Percentiles rank a stretch among this genome's conserved stretches.
Conservation (phyloP, 2,888 invertebrate species). For the Erannis defoliaria region DNA sequence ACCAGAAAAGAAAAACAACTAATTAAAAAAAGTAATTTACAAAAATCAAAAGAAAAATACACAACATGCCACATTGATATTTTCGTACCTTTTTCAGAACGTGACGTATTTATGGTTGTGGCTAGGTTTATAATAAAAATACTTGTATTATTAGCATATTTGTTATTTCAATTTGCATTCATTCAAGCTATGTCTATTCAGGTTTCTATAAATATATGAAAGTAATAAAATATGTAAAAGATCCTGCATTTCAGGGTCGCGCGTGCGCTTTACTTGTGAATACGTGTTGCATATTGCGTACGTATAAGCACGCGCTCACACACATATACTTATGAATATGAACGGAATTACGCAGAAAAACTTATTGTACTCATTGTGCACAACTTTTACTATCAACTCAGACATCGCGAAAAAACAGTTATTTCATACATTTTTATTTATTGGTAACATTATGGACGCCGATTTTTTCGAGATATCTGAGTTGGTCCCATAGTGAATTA, state of each 20-base stretch:
- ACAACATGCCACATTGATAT: constrained; percentile 68
- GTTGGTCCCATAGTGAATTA: too few species aligned
- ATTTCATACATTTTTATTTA: too few species aligned
- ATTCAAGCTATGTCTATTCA: constrained; percentile 67
- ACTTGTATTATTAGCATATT: constrained; percentile 71
- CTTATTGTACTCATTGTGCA: too few species aligned
- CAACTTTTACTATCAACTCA: too few species aligned
- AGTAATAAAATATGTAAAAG: constrained; percentile 51
- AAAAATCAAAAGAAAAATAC: constrained; percentile 49
- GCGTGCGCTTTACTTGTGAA: not conserved
- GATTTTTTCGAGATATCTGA: too few species aligned
- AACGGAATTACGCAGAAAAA: too few species aligned
- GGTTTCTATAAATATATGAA: constrained; percentile 57
- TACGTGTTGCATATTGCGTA: not conserved
- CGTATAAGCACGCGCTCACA: not conserved
- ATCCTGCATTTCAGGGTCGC: not conserved
- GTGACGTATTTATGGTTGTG: constrained; percentile 42
- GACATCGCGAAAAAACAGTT: too few species aligned
- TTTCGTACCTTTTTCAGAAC: constrained; percentile 60
- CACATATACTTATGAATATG: not conserved
- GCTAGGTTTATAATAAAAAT: constrained; percentile 54
- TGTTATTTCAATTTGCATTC: constrained; percentile 68
- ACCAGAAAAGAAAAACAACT: constrained; percentile 49
- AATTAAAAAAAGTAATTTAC: constrained; percentile 56
- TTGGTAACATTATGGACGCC: too few species aligned